Percentiles rank a stretch among this genome's conserved stretches.
These are phyloP conservation scores for Cheilosia vulpina DNA, from an alignment of 2,888 invertebrate genomes.

Conservation along the genomic window DNA sequence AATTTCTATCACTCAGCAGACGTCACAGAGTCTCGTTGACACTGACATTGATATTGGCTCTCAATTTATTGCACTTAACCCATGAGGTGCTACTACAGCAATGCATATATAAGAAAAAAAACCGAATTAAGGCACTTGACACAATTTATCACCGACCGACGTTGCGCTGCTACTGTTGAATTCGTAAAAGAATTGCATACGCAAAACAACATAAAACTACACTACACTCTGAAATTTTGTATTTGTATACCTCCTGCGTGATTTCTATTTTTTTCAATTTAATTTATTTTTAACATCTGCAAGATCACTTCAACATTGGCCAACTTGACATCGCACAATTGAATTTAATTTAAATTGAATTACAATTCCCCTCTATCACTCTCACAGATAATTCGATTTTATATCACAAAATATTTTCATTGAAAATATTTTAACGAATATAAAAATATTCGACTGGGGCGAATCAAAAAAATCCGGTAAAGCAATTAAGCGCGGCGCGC, in stretches of 20 bases:
- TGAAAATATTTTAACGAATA: conserved; percentile 1
- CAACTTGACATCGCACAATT: conserved; percentile 6
- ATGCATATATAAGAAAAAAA: neutral
- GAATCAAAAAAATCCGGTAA: conserved; percentile 13
- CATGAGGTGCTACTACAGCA: conserved; percentile 9
- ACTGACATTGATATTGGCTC: conserved; percentile 72
- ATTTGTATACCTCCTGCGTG: conserved; percentile 16
- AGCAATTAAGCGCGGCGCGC: conserved; percentile 37
- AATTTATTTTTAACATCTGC: conserved; percentile 9
- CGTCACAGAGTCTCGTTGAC: conserved; percentile 52
- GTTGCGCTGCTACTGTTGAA: conserved; percentile 9
- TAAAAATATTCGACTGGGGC: neutral
- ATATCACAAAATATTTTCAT: conserved; percentile 11
- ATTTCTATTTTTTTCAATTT: conserved; percentile 19
- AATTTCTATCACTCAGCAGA: conserved; percentile 22
- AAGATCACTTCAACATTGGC: conserved; percentile 17
- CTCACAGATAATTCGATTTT: neutral
- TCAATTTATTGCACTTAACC: conserved; percentile 63
- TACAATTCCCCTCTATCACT: neutral
- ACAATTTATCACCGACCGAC: conserved; percentile 65
- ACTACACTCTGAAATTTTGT: conserved; percentile 23
- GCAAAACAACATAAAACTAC: conserved; percentile 8
- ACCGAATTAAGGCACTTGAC: conserved; percentile 64
- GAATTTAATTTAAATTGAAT: conserved; percentile 21
- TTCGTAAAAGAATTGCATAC: conserved; percentile 29